phyloP scores from a whole-genome alignment of 2,113 vertebrate species.

The Corydoras sp. region DNA sequence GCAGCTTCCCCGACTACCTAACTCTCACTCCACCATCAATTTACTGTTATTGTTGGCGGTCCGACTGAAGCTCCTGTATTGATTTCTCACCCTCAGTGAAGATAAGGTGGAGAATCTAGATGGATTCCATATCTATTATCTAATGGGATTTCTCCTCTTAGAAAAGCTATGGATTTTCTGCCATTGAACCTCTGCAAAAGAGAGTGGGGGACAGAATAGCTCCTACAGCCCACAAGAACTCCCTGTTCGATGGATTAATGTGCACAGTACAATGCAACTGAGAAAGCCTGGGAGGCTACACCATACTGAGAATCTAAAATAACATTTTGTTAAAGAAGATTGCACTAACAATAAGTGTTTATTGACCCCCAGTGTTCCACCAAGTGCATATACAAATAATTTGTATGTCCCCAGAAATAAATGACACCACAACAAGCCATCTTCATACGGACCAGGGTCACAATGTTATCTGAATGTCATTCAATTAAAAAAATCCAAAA shows the following conservation, averaged over 20 bases:
- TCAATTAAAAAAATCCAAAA: too few species aligned
- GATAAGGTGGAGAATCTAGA: conserved; percentile 76
- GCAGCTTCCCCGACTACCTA: conserved; percentile 44
- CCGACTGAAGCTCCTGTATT: conserved; percentile 69
- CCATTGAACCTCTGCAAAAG: conserved; percentile 64
- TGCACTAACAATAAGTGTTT: conserved; percentile 62
- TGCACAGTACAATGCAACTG: conserved; percentile 55
- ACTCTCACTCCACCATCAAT: conserved; percentile 63
- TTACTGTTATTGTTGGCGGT: conserved; percentile 75
- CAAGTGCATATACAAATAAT: conserved; percentile 41
- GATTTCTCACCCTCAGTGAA: conserved; percentile 70
- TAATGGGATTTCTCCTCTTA: conserved; percentile 78
- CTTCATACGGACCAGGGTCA: not conserved
- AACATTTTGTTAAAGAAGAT: conserved; percentile 54
- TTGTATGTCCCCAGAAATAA: conserved; percentile 17
- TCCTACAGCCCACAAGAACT: conserved; percentile 55
- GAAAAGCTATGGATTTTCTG: conserved; percentile 79
- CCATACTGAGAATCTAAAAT: conserved; percentile 44
- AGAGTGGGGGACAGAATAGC: conserved; percentile 40
- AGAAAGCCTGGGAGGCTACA: conserved; percentile 55
- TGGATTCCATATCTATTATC: conserved; percentile 82
- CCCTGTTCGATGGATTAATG: conserved; percentile 66
- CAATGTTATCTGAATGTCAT: too few species aligned
- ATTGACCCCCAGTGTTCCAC: conserved; percentile 63
- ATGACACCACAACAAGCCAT: conserved; percentile 27